A percentile compares a stretch with the other conserved stretches of the same genome.
phyloP scores from a whole-genome alignment of 2,888 invertebrate genomes.

The Zonitis immaculata region DNA sequence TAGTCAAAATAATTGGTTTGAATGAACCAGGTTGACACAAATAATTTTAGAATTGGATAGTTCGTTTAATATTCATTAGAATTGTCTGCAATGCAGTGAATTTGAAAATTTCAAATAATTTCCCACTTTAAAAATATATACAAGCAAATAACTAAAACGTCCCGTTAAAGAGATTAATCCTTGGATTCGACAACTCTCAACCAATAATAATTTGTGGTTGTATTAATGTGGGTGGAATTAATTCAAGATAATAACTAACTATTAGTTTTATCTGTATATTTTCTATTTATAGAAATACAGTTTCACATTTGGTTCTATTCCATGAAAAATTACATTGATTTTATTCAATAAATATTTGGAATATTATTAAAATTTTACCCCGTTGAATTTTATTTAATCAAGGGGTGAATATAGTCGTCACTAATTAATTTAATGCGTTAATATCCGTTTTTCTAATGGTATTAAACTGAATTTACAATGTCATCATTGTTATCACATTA shows the following conservation, averaged over 20 bases:
- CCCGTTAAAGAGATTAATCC: not conserved
- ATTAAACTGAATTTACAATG: not conserved
- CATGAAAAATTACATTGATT: no score
- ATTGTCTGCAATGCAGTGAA: no score
- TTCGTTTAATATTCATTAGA: no score
- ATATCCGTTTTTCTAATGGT: not conserved
- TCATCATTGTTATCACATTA: not conserved
- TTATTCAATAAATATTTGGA: no score
- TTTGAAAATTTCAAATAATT: no score
- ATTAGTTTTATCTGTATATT: not conserved
- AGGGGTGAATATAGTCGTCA: not conserved
- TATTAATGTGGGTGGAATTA: not conserved
- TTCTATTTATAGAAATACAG: not conserved
- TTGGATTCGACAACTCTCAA: not conserved
- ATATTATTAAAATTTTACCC: not conserved
- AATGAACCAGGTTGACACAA: no score
- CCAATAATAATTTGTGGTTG: not conserved
- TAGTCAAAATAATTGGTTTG: no score
- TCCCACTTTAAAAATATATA: no score
- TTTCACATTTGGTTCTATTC: no score
- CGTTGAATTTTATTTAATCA: not conserved
- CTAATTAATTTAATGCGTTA: not conserved
- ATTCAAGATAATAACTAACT: not conserved
- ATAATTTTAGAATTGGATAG: no score
- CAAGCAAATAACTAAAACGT: not conserved